phyloP scores from a whole-genome alignment of 2,888 invertebrate species.

The Lepas anatifera region DNA sequence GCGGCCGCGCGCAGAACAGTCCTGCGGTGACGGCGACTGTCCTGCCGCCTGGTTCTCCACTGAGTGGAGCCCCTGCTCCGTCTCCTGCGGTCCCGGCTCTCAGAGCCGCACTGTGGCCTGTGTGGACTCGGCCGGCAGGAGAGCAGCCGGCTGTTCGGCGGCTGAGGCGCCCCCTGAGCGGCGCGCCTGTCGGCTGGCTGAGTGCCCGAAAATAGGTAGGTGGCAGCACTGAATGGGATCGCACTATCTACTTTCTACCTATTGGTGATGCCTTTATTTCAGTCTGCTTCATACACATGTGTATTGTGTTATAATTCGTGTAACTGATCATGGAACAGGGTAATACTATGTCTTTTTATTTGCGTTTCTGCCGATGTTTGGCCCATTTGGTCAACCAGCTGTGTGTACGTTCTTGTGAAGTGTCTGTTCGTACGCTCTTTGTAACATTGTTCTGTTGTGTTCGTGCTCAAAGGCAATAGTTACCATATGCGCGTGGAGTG shows the following conservation, averaged over 20 bases:
- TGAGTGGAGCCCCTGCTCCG: conserved; percentile 44
- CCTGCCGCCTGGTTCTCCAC: conserved; percentile 25
- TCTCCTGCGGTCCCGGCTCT: conserved; percentile 45
- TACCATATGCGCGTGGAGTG: not conserved
- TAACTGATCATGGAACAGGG: no score
- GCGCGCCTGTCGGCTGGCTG: conserved; percentile 49
- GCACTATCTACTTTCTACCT: no score
- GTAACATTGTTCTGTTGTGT: no score
- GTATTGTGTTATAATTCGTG: no score
- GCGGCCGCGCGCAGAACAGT: conserved; percentile 43
- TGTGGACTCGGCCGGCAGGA: conserved; percentile 46
- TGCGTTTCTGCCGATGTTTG: no score
- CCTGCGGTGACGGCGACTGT: conserved; percentile 53
- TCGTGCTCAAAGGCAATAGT: not conserved
- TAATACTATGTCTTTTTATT: not conserved
- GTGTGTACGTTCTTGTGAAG: no score
- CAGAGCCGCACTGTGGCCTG: conserved; percentile 50
- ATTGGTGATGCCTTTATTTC: no score
- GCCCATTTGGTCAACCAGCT: no score
- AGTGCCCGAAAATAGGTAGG: conserved; percentile 32
- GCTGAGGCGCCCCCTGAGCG: conserved; percentile 63
- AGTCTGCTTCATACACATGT: no score
- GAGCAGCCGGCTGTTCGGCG: conserved; percentile 51
- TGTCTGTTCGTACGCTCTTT: no score
- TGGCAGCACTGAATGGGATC: no score